Base-by-base conservation (phyloP, 1,140 invertebrate species). In the Drosophila kurseongensis region DNA sequence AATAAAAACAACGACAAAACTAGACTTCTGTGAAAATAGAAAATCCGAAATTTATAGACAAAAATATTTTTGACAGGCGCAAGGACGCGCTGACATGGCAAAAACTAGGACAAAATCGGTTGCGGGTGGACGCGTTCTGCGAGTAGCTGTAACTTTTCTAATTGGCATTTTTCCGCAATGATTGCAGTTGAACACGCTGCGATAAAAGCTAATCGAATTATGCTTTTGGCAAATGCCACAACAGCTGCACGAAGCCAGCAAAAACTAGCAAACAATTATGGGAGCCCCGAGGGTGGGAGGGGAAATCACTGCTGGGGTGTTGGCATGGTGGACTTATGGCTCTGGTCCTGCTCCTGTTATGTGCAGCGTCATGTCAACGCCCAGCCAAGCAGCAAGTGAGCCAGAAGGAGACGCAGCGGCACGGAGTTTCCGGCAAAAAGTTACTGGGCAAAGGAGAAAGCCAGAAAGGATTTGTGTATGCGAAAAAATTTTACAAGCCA, bases 201-300 rank as follows among this genome's bases (percentile, higher is more conserved):
- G 60, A 89, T 88, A 86, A 89, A 79, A 83, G 83, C 83, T 86
- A 83, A 86, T 86, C 83, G 83, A 86, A 86, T 86, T 86, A 86
- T 86, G 79, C 84, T 86, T 79, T 69, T 72, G 82, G 83, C 83
- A 63, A 86, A 80, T 58, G 80, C 76, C 75, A 71, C 52, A 66
- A 67, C 69, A 82, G 58, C 47, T 58, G 44, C 42, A 61, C 61
- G 60, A 81, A 65, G 29, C 44, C 45, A 65, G 65, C 51, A 78
- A 67, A 78, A 74, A 66, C 83, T 51, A 69, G 55, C 84, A 73
- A 83, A 83, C 75, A 73, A 75, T 86, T 85, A 56, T 68, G 68
- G 67, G 51, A 36, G 16, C 59, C 23, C 18, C 4, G 36, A 27
- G n/a, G 5, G 32, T 13, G 38, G 51, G 13, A 7, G 2, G 50